Evolutionary conservation across 30 jellyfish, hydroid and myxozoan species (phyloP).

Genomic region (Aurelia coerulea): DNA sequence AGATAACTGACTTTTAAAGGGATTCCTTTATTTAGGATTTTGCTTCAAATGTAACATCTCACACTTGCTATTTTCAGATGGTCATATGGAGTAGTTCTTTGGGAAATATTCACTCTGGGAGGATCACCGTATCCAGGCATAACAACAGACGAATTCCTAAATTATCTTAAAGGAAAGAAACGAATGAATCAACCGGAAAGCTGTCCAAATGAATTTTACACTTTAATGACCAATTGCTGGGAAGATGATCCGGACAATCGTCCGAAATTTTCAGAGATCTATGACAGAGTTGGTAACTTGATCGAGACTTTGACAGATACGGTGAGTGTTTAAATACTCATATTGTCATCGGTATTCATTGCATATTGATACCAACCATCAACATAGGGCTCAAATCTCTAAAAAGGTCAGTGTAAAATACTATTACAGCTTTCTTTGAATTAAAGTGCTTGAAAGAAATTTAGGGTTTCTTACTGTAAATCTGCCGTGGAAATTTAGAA

Average conservation of each 20-base stretch:
- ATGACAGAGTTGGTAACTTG: slow-evolving; percentile 62
- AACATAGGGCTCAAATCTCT: too few species aligned
- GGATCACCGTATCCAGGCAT: slow-evolving; percentile 99
- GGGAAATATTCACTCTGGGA: slow-evolving; percentile 98
- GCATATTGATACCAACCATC: too few species aligned
- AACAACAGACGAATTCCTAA: slow-evolving; percentile 76
- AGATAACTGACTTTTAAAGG: too few species aligned
- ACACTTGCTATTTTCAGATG: slow-evolving; percentile 59
- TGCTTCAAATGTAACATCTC: too few species aligned
- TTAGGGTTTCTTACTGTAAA: too few species aligned
- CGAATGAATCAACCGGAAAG: slow-evolving; percentile 93
- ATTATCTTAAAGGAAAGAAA: slow-evolving; percentile 61
- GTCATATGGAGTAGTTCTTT: slow-evolving; percentile 95
- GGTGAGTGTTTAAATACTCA: background rate
- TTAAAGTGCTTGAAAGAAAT: too few species aligned
- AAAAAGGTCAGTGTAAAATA: too few species aligned
- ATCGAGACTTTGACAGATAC: slow-evolving; percentile 41
- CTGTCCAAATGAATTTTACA: slow-evolving; percentile 89
- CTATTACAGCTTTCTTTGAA: too few species aligned
- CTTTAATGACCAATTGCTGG: slow-evolving; percentile 93
- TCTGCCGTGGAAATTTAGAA: too few species aligned
- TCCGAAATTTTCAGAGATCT: slow-evolving; percentile 78
- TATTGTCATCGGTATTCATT: too few species aligned
- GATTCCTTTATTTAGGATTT: too few species aligned
- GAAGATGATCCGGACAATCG: slow-evolving; percentile 78